Evolutionary conservation across 2,113 vertebrate species (phyloP), one percentile per base, ranked within the genome.

Genomic region (Phoxinus phoxinus): DNA sequence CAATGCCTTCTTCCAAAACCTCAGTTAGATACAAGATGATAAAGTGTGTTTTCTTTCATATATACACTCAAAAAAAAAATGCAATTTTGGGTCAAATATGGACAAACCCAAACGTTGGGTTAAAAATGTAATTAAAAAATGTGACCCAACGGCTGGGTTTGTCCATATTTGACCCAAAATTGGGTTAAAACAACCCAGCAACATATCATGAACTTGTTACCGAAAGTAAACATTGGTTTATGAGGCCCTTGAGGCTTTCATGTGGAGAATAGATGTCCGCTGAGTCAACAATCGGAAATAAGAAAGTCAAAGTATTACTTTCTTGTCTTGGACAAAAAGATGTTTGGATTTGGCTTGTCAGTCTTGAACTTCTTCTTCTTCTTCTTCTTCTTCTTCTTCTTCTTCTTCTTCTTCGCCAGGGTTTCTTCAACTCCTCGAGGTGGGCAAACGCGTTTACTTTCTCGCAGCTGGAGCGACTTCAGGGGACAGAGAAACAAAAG

Each of bases 1-100:
- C 84, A 91, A 94, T 93, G 81, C 92, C 91, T 91, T 84, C 89
- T 9, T 84, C 86, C 90, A 88, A 41, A 91, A 89, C 79, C 86
- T 84, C 91, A 92, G 46, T 80, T 71, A 82, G 56, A 85, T 90
- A 93, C 89, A 90, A 87, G 91, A 74, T 87, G 83, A 90, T 79
- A 13, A 78, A 83, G 89, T 90, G 84, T 90, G 93, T 92, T 73
- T 76, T 67, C 85, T 72, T 88, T 85, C 89, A 92, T 86, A 87
- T 80, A 77, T 91, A n/a, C n/a, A n/a, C n/a, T n/a, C n/a, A n/a
- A n/a, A n/a, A n/a, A n/a, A n/a, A n/a, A n/a, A n/a, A n/a, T n/a
- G n/a, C n/a, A n/a, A n/a, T n/a, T n/a, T n/a, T n/a, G n/a, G n/a
- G n/a, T n/a, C n/a, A n/a, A n/a, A n/a, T n/a, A n/a, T n/a, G n/a